Conservation (phyloP, 2,113 vertebrate species). For the Danionella cerebrum region DNA sequence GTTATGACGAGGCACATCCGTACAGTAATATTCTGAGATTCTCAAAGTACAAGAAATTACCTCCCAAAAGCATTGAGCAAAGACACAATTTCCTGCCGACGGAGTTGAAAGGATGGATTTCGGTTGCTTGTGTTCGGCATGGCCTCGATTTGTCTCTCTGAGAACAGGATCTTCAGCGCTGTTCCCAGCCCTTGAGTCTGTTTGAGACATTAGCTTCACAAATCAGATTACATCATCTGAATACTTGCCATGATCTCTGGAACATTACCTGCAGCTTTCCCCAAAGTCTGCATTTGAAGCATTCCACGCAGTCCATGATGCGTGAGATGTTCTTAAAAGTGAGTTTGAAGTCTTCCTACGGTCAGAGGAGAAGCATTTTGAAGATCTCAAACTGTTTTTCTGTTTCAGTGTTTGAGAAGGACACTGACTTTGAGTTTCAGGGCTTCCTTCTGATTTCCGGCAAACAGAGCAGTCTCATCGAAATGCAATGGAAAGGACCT, state of each 20-base stretch:
- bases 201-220: background rate
- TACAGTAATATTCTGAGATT: too few relatives aligned
- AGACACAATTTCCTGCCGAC: conserved; percentile 84
- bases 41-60: too few relatives aligned
- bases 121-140: conserved; percentile 67
- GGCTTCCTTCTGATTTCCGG: conserved; percentile 79
- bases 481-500: conserved; percentile 91
- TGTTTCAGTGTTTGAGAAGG: background rate
- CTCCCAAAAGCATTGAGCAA: conserved; percentile 90
- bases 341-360: conserved; percentile 79
- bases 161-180: conserved; percentile 86
- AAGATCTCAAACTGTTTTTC: background rate
- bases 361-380: background rate
- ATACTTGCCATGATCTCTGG: background rate
- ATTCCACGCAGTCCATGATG: conserved; percentile 94
- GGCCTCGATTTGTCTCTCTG: conserved; percentile 77
- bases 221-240: background rate
- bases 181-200: conserved; percentile 92
- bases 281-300: conserved; percentile 91
- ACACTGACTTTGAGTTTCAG: conserved; percentile 78
- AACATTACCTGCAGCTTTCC: conserved; percentile 82
- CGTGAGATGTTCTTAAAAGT: conserved; percentile 90
- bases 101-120: conserved; percentile 76
- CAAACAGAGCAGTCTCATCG: conserved; percentile 83
- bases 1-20: too few relatives aligned